Evolutionary conservation across 2,113 vertebrate genomes (phyloP).

Genomic region (Cyanistes caeruleus): DNA sequence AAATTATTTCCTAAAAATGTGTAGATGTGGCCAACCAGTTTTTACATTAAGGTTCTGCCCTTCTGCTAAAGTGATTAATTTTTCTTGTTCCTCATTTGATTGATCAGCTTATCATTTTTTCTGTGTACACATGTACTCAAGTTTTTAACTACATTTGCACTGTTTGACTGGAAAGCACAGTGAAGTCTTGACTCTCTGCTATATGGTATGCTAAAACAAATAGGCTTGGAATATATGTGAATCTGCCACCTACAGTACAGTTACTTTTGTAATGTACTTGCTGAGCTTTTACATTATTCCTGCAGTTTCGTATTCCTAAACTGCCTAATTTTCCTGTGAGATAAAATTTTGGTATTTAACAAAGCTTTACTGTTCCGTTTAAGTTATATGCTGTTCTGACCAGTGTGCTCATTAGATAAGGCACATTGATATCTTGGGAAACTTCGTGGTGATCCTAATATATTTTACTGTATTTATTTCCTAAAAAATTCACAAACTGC

Average conservation of each 20-base stretch:
- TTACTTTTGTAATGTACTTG: neutral
- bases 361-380: neutral
- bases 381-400: neutral
- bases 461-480: neutral
- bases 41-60: neutral
- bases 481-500: neutral
- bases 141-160: neutral
- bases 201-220: neutral
- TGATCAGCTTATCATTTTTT: neutral
- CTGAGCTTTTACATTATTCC: neutral
- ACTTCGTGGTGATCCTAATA: accelerated
- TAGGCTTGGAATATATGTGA: neutral
- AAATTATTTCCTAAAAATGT: neutral
- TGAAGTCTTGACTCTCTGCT: neutral
- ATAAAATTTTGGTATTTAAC: neutral
- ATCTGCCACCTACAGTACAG: neutral
- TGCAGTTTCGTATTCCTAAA: neutral
- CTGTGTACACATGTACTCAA: neutral
- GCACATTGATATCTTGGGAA: neutral
- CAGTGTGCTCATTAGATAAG: neutral
- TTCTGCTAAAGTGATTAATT: neutral
- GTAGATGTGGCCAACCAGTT: neutral
- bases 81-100: neutral
- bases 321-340: neutral
- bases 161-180: neutral